These are phyloP conservation scores for Ceratotherium simum DNA, from an alignment of 2,113 vertebrate species.

Conservation along the genomic window DNA sequence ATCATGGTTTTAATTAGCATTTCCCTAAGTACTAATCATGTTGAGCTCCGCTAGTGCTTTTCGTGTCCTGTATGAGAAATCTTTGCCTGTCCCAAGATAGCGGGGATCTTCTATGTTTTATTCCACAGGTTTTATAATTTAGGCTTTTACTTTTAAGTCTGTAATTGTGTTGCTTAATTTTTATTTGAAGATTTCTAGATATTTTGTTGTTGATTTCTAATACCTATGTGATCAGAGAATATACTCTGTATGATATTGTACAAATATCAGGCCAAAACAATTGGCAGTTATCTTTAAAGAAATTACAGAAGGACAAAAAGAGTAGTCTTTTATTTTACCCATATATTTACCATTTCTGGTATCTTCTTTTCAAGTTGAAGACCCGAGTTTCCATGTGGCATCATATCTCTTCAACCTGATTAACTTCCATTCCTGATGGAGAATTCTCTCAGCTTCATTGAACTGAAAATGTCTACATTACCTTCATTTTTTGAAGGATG, in stretches of 20 bases:
- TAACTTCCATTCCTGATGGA: not conserved
- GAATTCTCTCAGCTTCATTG: not conserved
- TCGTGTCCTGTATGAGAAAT: not conserved
- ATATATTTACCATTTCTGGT: not conserved
- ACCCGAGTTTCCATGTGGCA: not conserved
- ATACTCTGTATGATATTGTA: not conserved
- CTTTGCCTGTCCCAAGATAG: not conserved
- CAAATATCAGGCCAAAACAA: not conserved
- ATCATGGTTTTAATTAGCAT: not conserved
- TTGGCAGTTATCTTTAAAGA: not conserved
- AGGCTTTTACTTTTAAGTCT: not conserved
- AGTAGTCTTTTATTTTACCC: not conserved
- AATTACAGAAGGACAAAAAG: not conserved
- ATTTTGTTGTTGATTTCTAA: slow-evolving; percentile 11
- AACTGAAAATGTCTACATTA: not conserved
- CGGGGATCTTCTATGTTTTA: not conserved
- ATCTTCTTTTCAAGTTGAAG: not conserved
- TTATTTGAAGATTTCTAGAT: not conserved
- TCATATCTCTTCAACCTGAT: not conserved
- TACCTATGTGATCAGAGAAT: not conserved
- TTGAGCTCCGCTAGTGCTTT: not conserved
- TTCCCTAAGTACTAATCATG: not conserved
- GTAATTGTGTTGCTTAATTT: not conserved
- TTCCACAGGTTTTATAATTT: not conserved
- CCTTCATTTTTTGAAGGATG: not conserved